These are phyloP conservation scores for Xylota segnis DNA, from an alignment of 2,888 invertebrate species.

Conservation along the genomic window DNA sequence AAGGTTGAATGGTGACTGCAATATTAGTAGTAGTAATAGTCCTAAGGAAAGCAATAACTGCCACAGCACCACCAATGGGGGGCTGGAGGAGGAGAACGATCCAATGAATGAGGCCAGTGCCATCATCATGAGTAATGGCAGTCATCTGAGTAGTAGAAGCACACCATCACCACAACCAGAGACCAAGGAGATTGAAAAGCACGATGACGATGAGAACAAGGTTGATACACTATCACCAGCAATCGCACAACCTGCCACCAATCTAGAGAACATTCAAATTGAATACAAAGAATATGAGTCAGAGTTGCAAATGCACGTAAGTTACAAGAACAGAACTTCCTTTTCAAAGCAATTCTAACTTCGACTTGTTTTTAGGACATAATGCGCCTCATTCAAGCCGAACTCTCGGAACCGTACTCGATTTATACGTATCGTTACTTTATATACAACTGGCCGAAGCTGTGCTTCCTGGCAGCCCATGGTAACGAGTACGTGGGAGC, in stretches of 20 bases:
- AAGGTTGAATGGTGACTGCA: slow-evolving; percentile 71
- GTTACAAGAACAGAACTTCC: slow-evolving; percentile 52
- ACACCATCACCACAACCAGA: slow-evolving; percentile 59
- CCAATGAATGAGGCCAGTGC: slow-evolving; percentile 15
- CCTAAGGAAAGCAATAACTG: slow-evolving; percentile 79
- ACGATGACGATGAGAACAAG: neutral
- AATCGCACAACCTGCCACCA: slow-evolving; percentile 60
- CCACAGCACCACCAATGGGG: slow-evolving; percentile 40
- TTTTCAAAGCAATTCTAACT: neutral
- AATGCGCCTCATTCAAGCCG: slow-evolving; percentile 99
- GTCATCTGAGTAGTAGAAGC: slow-evolving; percentile 64
- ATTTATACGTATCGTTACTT: slow-evolving; percentile 99
- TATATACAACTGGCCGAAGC: slow-evolving; percentile 99
- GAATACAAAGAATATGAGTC: slow-evolving; percentile 93
- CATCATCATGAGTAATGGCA: slow-evolving; percentile 53
- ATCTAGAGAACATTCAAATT: slow-evolving; percentile 80
- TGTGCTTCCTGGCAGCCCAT: slow-evolving; percentile 98
- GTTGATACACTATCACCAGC: slow-evolving; percentile 49
- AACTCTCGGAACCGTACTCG: slow-evolving; percentile 99
- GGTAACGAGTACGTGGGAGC: slow-evolving; percentile 96
- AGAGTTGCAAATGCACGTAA: slow-evolving; percentile 96
- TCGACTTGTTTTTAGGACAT: slow-evolving; percentile 87
- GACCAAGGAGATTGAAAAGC: slow-evolving; percentile 13
- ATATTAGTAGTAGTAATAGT: slow-evolving; percentile 74
- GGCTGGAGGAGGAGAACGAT: slow-evolving; percentile 1